A percentile compares a stretch with the other conserved stretches of the same genome.
Evolutionary conservation across 2,113 vertebrate genomes (phyloP).

Genomic region (Benthochromis sp.): DNA sequence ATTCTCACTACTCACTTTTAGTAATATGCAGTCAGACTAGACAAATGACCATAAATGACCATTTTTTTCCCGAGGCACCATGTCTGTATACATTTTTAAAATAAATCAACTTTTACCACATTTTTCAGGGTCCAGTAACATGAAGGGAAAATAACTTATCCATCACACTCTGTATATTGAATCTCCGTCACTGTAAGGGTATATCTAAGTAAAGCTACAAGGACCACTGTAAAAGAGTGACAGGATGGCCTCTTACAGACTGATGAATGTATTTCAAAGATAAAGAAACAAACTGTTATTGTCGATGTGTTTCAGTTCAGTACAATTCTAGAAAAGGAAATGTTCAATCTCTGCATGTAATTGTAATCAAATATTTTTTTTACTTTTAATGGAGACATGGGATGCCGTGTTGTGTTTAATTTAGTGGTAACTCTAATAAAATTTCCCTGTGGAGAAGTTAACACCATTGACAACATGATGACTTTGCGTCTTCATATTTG

Average conservation of each 20-base stretch:
- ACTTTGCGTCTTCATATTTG: background rate
- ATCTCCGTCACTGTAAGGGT: background rate
- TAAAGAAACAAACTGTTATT: background rate
- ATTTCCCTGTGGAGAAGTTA: background rate
- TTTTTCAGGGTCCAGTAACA: background rate
- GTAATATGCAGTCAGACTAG: background rate
- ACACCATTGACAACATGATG: background rate
- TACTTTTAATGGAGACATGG: background rate
- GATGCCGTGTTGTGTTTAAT: background rate
- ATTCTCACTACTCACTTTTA: background rate
- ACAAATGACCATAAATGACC: background rate
- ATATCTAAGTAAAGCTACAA: background rate
- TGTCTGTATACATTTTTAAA: background rate
- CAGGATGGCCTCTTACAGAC: background rate
- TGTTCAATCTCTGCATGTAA: background rate
- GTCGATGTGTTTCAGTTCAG: background rate
- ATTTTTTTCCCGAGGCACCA: fast-evolving
- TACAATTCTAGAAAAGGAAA: background rate
- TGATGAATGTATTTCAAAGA: background rate
- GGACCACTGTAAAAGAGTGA: fast-evolving
- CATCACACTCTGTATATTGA: background rate
- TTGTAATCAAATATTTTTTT: background rate
- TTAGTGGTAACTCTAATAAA: background rate
- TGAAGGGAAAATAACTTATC: background rate
- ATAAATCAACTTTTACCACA: background rate